Conservation (phyloP, 2,797 vertebrate species). For the Mus spretus region DNA sequence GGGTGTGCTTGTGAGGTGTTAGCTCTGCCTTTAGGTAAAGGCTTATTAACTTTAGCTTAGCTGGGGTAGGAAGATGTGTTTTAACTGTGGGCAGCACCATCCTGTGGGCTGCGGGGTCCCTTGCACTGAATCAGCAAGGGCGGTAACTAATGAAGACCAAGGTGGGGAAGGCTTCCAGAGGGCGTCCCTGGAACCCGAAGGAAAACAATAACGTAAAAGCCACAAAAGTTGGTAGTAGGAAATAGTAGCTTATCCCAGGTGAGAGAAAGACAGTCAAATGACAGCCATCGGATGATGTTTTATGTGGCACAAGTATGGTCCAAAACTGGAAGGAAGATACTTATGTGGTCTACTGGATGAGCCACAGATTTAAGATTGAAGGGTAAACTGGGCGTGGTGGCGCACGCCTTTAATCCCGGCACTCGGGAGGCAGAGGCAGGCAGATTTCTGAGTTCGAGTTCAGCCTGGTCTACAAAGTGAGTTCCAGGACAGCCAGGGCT, state of each 20-base stretch:
- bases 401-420: no score
- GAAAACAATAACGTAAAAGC: not conserved
- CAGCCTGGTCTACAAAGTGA: no score
- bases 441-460: no score
- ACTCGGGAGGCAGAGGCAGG: no score
- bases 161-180: slow-evolving; percentile 12
- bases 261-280: not conserved
- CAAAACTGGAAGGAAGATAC: not conserved
- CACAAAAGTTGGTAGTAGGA: not conserved
- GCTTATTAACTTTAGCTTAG: not conserved
- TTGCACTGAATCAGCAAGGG: not conserved
- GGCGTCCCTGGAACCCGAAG: not conserved
- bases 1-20: not conserved
- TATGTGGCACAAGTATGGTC: not conserved
- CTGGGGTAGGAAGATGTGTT: not conserved
- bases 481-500: no score
- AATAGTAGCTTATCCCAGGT: no score
- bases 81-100: not conserved
- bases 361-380: not conserved
- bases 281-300: no score
- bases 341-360: not conserved
- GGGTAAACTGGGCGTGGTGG: no score
- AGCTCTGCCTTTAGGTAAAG: not conserved
- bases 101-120: not conserved
- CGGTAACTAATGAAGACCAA: not conserved